A percentile compares a stretch with the other conserved stretches of the same genome.
phyloP scores from a whole-genome alignment of 1,140 invertebrate species.

The Drosophila willistoni region DNA sequence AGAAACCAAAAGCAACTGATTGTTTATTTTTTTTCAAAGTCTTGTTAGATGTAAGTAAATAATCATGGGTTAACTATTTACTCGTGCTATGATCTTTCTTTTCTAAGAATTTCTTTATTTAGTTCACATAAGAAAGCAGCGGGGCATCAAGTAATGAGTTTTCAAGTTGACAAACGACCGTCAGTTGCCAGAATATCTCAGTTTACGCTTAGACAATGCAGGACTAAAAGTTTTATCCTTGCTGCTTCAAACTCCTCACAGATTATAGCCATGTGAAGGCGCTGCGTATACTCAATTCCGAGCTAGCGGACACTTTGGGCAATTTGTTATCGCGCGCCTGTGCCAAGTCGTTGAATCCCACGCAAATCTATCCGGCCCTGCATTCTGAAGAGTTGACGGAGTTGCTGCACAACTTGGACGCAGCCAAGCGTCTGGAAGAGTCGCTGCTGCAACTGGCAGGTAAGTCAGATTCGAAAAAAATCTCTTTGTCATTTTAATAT shows the following conservation, averaged over 20 bases:
- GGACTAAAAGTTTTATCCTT: background rate
- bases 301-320: slow-evolving; percentile 96
- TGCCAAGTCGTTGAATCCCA: slow-evolving; percentile 90
- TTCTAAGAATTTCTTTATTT: too few species aligned
- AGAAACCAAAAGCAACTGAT: slow-evolving; percentile 5
- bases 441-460: slow-evolving; percentile 85
- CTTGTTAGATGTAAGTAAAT: too few species aligned
- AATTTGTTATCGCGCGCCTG: slow-evolving; percentile 94
- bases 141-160: too few species aligned
- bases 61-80: too few species aligned
- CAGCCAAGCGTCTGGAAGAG: slow-evolving; percentile 85
- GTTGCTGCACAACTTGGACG: slow-evolving; percentile 83
- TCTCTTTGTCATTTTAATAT: slow-evolving; percentile 71
- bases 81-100: too few species aligned
- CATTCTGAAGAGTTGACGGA: slow-evolving; percentile 83
- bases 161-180: background rate
- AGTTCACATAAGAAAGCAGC: too few species aligned
- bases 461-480: slow-evolving; percentile 60
- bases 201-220: background rate
- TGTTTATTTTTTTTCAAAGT: slow-evolving; percentile 10
- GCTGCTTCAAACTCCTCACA: slow-evolving; percentile 81
- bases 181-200: background rate
- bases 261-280: slow-evolving; percentile 94
- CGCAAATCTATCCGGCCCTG: slow-evolving; percentile 88
- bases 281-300: slow-evolving; percentile 92